Conservation (phyloP, 2,888 invertebrate species). For the Oscheius myriophilus region DNA sequence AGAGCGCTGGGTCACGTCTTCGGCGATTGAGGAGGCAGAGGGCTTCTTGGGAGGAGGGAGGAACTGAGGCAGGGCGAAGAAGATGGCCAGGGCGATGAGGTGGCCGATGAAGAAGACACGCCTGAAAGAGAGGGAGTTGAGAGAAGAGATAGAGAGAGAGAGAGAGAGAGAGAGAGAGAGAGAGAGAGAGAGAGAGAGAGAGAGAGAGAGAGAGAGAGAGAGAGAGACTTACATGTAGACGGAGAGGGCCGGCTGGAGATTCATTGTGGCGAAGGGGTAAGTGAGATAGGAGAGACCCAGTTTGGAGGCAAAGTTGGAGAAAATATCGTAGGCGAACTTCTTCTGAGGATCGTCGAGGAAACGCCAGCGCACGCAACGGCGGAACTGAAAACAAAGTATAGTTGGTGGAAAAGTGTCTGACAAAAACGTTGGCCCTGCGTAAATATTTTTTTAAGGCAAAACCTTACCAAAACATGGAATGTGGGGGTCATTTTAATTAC, state of each 20-base stretch:
- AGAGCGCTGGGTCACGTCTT: slow-evolving; percentile 3
- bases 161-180: too few relatives aligned
- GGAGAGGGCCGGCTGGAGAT: slow-evolving; percentile 82
- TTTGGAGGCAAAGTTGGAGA: slow-evolving; percentile 84
- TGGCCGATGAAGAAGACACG: slow-evolving; percentile 73
- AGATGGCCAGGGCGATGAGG: slow-evolving; percentile 70
- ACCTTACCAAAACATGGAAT: too few relatives aligned
- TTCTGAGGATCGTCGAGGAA: slow-evolving; percentile 76
- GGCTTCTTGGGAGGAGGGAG: slow-evolving; percentile 41
- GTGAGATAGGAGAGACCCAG: slow-evolving; percentile 87
- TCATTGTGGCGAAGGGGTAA: slow-evolving; percentile 89
- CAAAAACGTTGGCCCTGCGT: too few relatives aligned
- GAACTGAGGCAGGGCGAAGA: slow-evolving; percentile 71
- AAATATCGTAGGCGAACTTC: slow-evolving; percentile 83
- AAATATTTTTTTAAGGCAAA: too few relatives aligned
- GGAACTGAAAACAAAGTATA: slow-evolving; percentile 77
- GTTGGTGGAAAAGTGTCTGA: not conserved
- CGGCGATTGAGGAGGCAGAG: too few relatives aligned
- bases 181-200: too few relatives aligned
- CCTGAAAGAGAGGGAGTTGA: slow-evolving; percentile 62
- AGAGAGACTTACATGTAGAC: slow-evolving; percentile 86
- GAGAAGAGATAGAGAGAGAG: too few relatives aligned
- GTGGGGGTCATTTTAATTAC: too few relatives aligned
- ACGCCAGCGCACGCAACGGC: slow-evolving; percentile 82
- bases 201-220: too few relatives aligned